Conservation (phyloP, 2,797 vertebrate species). For the Acridotheres tristis region DNA sequence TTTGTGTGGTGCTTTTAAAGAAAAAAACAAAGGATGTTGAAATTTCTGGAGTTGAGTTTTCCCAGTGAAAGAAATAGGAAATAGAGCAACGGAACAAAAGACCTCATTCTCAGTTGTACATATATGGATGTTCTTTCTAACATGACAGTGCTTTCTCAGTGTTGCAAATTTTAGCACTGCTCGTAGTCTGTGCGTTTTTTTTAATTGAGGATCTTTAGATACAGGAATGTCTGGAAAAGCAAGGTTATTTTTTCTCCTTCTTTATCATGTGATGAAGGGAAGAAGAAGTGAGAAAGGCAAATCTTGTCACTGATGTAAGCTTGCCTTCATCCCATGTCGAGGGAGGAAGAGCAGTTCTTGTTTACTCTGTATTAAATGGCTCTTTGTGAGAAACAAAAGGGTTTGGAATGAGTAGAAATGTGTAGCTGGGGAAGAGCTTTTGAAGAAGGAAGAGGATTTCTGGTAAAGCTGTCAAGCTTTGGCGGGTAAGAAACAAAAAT, state of each 20-base stretch:
- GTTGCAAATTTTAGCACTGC: background rate
- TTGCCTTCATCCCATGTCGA: background rate
- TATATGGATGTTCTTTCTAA: background rate
- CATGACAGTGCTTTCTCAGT: background rate
- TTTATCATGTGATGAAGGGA: background rate
- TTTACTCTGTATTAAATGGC: background rate
- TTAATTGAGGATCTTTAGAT: background rate
- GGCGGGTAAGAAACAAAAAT: background rate
- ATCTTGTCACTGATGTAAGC: background rate
- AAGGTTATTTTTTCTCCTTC: background rate
- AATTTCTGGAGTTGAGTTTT: background rate
- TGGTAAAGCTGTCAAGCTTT: background rate
- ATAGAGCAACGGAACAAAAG: background rate
- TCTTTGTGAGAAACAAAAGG: background rate
- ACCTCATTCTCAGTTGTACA: background rate
- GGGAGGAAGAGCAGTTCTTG: accelerated
- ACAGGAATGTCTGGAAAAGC: background rate
- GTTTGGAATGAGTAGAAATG: background rate
- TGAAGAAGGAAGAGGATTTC: background rate
- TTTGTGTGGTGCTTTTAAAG: background rate
- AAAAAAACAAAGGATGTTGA: accelerated
- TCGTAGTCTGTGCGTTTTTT: background rate
- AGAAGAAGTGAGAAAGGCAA: background rate
- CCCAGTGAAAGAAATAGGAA: background rate
- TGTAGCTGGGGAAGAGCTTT: background rate